Base-by-base conservation (phyloP, 2,888 invertebrate species). In the Pyrgus malvae region DNA sequence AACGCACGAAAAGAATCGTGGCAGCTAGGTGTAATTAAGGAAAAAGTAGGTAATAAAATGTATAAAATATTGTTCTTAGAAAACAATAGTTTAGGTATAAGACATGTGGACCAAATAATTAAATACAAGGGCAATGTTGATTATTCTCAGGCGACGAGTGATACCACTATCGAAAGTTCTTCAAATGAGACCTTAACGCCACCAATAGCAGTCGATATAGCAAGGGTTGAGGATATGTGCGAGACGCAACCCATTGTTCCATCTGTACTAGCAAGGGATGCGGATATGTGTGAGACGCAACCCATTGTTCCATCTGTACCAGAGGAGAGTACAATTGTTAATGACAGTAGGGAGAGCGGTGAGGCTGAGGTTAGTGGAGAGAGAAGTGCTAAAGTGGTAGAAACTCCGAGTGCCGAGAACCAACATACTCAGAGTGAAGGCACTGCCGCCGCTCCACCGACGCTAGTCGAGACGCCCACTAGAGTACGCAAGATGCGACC, bases 21-120 rank as follows among this genome's bases (percentile, higher is more conserved):
- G 60, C 3, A 29, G 23, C 7, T 49, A 45, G 57, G 57, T 9
- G 23, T 14, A n/a, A 14, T 61, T 11, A 42, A 29, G n/a, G 16
- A 45, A n/a, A 49, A 49, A 19, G 19, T 62, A 31, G 59, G 62
- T 7, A 53, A 56, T 25, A 57, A 37, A 48, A 59, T 59, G 61
- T 58, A 33, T 42, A 7, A 48, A 48, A 35, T 59, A 19, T 54
- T 19, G 4, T 27, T 59, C 4, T 11, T 14, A 8, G 25, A 59
- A 7, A 7, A 17, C 19, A 46, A 48, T 16, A 35, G 7, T 11
- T 2, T 6, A 17, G 46, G 50, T 21, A 42, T 37, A 9, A 45
- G 59, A 3, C 56, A 59, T 27, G 25, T 56, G 2, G 56, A 59
- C 29, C 54, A 59, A 35, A 25, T 59, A 21, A n/a, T 49, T 6